Conservation (phyloP, 2,113 vertebrate species). For the Cariama cristata region DNA sequence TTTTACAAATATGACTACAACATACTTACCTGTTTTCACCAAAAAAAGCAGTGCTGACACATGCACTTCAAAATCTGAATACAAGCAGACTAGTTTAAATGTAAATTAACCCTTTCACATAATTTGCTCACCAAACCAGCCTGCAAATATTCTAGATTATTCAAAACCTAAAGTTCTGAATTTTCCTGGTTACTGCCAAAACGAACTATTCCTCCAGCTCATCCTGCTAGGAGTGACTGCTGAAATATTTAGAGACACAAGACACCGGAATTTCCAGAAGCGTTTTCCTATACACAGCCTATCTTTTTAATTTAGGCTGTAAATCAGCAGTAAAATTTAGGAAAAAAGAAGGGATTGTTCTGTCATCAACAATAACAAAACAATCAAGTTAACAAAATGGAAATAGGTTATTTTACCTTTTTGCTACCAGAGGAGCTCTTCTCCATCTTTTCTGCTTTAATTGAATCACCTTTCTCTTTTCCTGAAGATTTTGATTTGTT, state of each 20-base stretch:
- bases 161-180: not conserved
- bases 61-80: not conserved
- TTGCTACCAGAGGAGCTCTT: slow-evolving; percentile 94
- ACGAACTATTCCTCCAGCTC: not conserved
- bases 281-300: accelerated
- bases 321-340: not conserved
- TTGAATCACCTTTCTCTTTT: slow-evolving; percentile 93
- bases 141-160: not conserved
- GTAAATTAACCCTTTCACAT: not conserved
- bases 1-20: not conserved
- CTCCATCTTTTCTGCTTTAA: slow-evolving; percentile 90
- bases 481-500: slow-evolving; percentile 95
- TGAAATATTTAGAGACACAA: not conserved
- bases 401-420: slow-evolving; percentile 81
- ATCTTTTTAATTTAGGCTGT: not conserved
- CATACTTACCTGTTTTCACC: not conserved
- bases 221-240: not conserved
- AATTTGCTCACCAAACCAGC: not conserved
- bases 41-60: not conserved
- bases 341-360: not conserved
- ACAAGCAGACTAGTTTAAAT: not conserved
- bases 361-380: not conserved
- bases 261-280: not conserved
- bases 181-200: not conserved
- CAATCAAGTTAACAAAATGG: slow-evolving; percentile 29